Evolutionary conservation across 64 coral and sea anemone species (phyloP).

Genomic region (Actinia equina): DNA sequence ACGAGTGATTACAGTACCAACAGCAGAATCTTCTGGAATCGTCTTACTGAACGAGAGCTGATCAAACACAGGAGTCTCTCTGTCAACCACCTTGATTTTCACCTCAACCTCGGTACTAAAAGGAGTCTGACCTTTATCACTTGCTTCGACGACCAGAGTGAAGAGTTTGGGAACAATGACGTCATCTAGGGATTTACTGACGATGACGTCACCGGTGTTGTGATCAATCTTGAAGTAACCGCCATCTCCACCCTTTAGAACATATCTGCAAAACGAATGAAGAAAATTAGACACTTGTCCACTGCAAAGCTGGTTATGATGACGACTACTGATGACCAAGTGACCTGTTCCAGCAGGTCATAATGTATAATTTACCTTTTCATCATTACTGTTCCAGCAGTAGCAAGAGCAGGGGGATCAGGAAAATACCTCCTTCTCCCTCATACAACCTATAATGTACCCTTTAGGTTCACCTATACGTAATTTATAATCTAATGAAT

Average conservation of each 20-base stretch:
- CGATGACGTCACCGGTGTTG: conserved; percentile 47
- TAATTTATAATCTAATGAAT: too few relatives aligned
- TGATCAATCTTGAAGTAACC: conserved; percentile 44
- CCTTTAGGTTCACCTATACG: too few relatives aligned
- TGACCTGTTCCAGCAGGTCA: too few relatives aligned
- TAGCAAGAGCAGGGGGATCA: background rate
- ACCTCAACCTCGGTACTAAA: conserved; percentile 46
- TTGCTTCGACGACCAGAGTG: conserved; percentile 63
- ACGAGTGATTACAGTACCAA: conserved; percentile 33
- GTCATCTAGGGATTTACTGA: conserved; percentile 35
- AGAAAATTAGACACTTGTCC: background rate
- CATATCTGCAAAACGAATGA: conserved; percentile 33
- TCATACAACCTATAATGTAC: too few relatives aligned
- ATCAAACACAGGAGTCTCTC: conserved; percentile 83
- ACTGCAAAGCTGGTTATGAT: background rate
- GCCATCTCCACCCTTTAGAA: conserved; percentile 53
- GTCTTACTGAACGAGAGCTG: conserved; percentile 50
- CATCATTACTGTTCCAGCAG: too few relatives aligned
- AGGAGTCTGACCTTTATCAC: conserved; percentile 42
- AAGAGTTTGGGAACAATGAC: conserved; percentile 57
- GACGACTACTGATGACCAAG: background rate
- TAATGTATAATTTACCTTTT: too few relatives aligned
- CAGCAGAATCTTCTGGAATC: conserved; percentile 45
- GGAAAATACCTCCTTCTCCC: too few relatives aligned
- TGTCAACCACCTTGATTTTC: conserved; percentile 84